Base-by-base conservation (phyloP, 2,888 invertebrate species). In the Trissolcus japonicus region DNA sequence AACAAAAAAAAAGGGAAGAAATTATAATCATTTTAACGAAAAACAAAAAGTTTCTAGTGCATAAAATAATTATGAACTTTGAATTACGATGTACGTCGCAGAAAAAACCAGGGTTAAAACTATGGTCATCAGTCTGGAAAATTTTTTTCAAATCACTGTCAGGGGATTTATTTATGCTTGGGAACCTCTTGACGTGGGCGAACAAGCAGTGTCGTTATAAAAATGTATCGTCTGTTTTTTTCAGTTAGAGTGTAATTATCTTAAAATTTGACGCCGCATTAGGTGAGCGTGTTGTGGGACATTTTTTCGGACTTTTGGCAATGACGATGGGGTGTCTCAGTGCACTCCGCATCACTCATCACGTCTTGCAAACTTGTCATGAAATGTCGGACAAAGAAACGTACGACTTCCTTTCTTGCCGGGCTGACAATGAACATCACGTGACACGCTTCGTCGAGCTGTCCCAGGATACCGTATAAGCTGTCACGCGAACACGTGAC, bases 371-470 rank as follows among this genome's bases (percentile, higher is more conserved):
- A 62, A 69, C 69, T 69, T 69, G 69, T 69, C 61, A 69, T 41
- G 61, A 48, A 69, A 69, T 14, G 69, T 69, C 62, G 61, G 62
- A 69, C 62, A 62, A 69, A 69, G 69, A 56, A 69, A 43, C 69
- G 69, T 56, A 43, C 51, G 56, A 62, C 62, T 61, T 56, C 21
- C 69, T 69, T 69, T 69, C 69, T 69, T 69, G 46, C 50, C 11
- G 50, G 55, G 29, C 55, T 69, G 69, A 60, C 69, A 69, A 61
- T 48, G 46, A 60, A 68, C 50, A 19, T 69, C 69, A 69, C 61
- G 69, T 69, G 69, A 61, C 46, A 69, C 55, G 69, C 55, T 61
- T 61, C 69, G 69, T 61, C 61, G 61, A 60, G 69, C 55, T 61
- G 69, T 69, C 69, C 55, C 60, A 21, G 61, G 61, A 48, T 57